Evolutionary conservation across 2,888 invertebrate genomes (phyloP).

Genomic region (Anodontia alba): DNA sequence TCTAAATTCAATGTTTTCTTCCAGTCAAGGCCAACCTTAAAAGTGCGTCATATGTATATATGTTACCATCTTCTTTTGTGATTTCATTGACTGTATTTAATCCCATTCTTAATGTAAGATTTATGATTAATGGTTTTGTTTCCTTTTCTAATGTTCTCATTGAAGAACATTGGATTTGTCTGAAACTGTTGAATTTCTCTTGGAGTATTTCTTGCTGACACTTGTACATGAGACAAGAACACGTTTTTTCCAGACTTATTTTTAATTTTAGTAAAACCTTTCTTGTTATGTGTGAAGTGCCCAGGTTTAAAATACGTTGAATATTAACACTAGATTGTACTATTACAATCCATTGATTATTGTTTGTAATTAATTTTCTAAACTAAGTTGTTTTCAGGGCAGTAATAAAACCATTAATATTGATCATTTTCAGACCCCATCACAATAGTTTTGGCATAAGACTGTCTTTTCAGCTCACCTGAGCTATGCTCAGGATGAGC

Average conservation of each 20-base stretch:
- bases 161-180: not conserved
- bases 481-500: too few relatives aligned
- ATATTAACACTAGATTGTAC: too few relatives aligned
- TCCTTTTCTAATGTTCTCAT: not conserved
- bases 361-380: too few relatives aligned
- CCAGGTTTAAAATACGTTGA: not conserved
- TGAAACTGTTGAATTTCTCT: not conserved
- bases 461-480: not conserved
- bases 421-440: not conserved
- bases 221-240: not conserved
- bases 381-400: not conserved
- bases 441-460: not conserved
- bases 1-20: too few relatives aligned
- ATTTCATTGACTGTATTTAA: too few relatives aligned
- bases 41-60: not conserved
- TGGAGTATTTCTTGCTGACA: not conserved
- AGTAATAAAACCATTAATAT: not conserved
- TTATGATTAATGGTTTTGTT: not conserved
- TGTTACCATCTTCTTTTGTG: too few relatives aligned
- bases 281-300: not conserved
- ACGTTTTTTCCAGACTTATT: not conserved
- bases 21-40: not conserved
- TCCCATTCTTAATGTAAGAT: not conserved
- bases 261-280: not conserved
- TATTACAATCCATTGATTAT: too few relatives aligned